Evolutionary conservation across 2,888 invertebrate genomes (phyloP), one percentile per base, ranked within the genome.

Genomic region (Eledona agricola): DNA sequence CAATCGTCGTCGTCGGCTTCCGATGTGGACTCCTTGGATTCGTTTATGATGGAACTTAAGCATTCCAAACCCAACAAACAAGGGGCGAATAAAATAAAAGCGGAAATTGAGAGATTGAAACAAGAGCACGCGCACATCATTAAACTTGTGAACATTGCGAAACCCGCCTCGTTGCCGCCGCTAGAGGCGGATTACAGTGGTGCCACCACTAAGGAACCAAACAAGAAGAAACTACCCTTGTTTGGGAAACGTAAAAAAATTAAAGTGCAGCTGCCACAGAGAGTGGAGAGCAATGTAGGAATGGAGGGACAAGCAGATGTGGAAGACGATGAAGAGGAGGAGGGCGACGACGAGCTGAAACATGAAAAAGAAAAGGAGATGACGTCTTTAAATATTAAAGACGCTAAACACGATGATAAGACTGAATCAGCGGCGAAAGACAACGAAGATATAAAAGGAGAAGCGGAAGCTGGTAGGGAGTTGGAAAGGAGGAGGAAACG

Each of bases 21-120:
- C 16, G 85, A 84, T 3, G 80, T 79, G 25, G 94, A 95, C 71
- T 87, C 88, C 1, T 75, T 96, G 31, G 96, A 96, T 70, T 84
- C 84, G 2, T 96, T 84, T 74, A 94, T 96, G 93, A 82, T 81
- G 20, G 82, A 80, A 19, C 74, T 92, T 19, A 79, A 74, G 55
- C 66, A 79, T 10, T 69, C 72, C 1, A 69, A 75, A 50, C 75
- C 79, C 0, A 81, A 80, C 46, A 83, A 84, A 66, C 79, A 79
- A 0, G 77, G 79, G 15, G 77, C 86, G 7, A 84, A 83, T 40
- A 88, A 87, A 72, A 81, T 87, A 1, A 88, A 85, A 84, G 77
- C 82, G 64, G 84, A 84, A 49, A 80, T 94, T 16, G 79, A 83
- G 22, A 84, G 85, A 51, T 71, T 94, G 2, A 85, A 83, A 64